Base-by-base conservation (phyloP, 2,888 invertebrate genomes). In the Zygogramma bicolorata region DNA sequence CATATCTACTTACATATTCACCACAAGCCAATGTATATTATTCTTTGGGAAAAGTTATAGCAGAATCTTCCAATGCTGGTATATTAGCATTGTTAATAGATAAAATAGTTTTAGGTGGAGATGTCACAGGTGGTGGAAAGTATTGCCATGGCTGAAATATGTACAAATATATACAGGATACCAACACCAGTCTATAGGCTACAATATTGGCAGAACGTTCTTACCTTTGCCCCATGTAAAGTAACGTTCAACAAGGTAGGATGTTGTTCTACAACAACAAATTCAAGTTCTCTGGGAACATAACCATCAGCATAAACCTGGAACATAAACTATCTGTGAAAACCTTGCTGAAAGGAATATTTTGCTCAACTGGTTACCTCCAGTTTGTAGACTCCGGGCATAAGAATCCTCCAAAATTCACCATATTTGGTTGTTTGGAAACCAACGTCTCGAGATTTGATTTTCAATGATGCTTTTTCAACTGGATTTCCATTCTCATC, bases 341-440 rank as follows among this genome's bases (percentile, higher is more conserved):
- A 2, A 57, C 59, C 8, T 31, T 18, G 59, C 31, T 20, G 13
- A 59, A 10, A 42, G n/a, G 31, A 7, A 5, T 38, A n/a, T 27
- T 70, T 84, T 86, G 7, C 15, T 13, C 46, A 40, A 46, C 5
- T 18, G 34, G 42, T 63, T 74, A 96, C 97, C 90, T 95, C 93
- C 13, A 97, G 88, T 81, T 92, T 93, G 87, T 97, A 97, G 65
- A 91, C 89, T 77, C 97, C 97, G 0, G 97, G 97, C 73, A 97
- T 87, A 22, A 98, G 88, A 73, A 98, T 92, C 82, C 97, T 92
- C 97, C 97, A 98, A 88, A 95, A 98, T 87, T 98, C 97, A n/a
- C 97, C 97, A 85, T 94, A 93, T 84, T 94, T 93, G 7, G 96
- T 95, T 65, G 94, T 94, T 85, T 93, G 93, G 86, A 96, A 96